phyloP scores from a whole-genome alignment of 2,797 vertebrate species.

The Pelochelys cantorii region DNA sequence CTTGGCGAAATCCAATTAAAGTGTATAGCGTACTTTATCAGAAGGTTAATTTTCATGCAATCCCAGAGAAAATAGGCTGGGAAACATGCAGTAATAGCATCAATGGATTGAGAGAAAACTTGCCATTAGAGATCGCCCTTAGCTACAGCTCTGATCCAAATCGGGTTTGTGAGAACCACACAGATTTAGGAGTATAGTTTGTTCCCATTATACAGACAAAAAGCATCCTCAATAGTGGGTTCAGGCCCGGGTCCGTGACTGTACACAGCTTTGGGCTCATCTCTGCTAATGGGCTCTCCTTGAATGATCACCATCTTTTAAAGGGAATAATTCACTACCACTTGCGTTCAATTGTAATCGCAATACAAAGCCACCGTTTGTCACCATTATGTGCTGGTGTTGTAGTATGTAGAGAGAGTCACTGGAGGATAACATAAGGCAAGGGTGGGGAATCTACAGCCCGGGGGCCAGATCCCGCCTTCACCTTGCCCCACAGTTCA shows the following conservation, averaged over 20 bases:
- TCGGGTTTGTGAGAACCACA: neutral
- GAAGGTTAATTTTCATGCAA: slow-evolving; percentile 46
- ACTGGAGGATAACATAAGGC: neutral
- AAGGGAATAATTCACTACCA: neutral
- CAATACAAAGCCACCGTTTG: neutral
- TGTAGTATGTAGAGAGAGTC: neutral
- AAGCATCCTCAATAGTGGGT: accelerated
- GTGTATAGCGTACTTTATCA: slow-evolving; percentile 30
- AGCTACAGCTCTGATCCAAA: neutral
- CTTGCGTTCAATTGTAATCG: neutral
- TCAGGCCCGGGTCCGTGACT: neutral
- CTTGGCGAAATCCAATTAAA: slow-evolving; percentile 48
- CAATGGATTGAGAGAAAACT: slow-evolving; percentile 6
- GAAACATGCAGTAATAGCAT: slow-evolving; percentile 28
- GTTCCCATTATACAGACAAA: neutral
- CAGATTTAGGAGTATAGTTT: neutral
- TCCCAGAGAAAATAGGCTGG: slow-evolving; percentile 32
- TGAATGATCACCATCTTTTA: neutral
- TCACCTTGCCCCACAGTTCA: no score
- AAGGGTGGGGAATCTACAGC: no score
- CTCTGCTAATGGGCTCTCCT: neutral
- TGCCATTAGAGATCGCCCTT: neutral
- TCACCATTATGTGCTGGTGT: neutral
- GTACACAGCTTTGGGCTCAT: neutral
- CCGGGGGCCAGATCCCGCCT: no score